These are phyloP conservation scores for Apodemia duryi DNA, from an alignment of 2,888 invertebrate species.

Conservation along the genomic window DNA sequence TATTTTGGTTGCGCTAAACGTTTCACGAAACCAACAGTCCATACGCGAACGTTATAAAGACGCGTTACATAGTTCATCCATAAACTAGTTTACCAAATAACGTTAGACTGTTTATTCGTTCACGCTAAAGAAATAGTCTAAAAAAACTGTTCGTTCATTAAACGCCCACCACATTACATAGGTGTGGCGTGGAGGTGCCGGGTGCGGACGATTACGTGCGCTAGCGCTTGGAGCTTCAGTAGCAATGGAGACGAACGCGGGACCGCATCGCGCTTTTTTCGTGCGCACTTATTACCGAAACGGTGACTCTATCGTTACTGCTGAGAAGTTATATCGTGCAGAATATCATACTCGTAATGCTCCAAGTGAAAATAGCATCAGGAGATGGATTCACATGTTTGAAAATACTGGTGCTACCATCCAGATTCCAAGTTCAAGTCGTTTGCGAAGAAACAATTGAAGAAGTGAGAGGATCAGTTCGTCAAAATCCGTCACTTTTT, in stretches of 20 bases:
- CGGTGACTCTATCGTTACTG: conserved; percentile 23
- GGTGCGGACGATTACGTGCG: conserved; percentile 6
- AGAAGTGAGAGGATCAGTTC: background rate
- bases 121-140: no score
- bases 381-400: background rate
- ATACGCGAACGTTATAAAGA: no score
- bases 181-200: background rate
- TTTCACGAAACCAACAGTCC: no score
- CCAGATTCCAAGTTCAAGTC: background rate
- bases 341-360: conserved; percentile 30
- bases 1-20: no score
- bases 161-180: background rate
- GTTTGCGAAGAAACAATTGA: background rate
- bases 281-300: conserved; percentile 27
- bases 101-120: no score
- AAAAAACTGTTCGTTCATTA: no score
- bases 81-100: no score
- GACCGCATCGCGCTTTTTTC: conserved; percentile 28
- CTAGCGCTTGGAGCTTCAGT: background rate
- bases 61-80: no score
- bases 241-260: conserved; percentile 3
- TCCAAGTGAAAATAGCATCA: background rate
- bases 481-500: background rate
- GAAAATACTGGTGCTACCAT: background rate
- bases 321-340: conserved; percentile 24